Conservation (phyloP, 2,113 vertebrate species). For the Arizona elegans region DNA sequence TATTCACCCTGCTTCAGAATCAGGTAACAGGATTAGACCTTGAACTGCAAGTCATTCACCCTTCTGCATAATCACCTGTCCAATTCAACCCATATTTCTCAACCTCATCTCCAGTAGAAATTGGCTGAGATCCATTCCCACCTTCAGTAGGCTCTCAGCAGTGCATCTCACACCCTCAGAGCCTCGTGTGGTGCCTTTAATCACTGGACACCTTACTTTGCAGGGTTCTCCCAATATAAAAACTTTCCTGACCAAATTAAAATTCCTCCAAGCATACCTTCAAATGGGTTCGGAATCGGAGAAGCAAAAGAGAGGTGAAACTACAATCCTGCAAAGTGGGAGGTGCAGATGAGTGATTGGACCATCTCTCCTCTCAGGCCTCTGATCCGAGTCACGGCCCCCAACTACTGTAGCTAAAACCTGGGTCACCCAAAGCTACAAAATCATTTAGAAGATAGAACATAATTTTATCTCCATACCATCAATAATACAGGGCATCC, state of each 20-base stretch:
- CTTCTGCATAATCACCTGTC: not conserved
- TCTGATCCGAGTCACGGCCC: not conserved
- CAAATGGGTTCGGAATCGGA: not conserved
- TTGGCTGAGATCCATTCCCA: not conserved
- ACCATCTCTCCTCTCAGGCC: not conserved
- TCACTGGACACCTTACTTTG: not conserved
- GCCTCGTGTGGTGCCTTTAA: not conserved
- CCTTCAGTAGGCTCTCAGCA: not conserved
- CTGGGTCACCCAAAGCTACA: not conserved
- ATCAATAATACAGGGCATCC: not conserved
- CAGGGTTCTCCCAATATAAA: not conserved
- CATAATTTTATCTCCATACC: not conserved
- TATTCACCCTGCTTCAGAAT: not conserved
- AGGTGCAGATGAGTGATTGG: not conserved
- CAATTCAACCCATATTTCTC: not conserved
- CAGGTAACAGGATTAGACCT: not conserved
- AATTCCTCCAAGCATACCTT: not conserved
- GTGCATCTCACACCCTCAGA: not conserved
- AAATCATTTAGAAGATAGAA: not conserved
- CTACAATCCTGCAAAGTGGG: not conserved
- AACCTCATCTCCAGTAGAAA: not conserved
- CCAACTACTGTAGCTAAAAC: not conserved
- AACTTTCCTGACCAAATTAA: not conserved
- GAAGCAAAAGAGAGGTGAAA: not conserved
- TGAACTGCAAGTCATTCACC: not conserved